phyloP scores from a whole-genome alignment of 2,113 vertebrate species.

The Struthio camelus region DNA sequence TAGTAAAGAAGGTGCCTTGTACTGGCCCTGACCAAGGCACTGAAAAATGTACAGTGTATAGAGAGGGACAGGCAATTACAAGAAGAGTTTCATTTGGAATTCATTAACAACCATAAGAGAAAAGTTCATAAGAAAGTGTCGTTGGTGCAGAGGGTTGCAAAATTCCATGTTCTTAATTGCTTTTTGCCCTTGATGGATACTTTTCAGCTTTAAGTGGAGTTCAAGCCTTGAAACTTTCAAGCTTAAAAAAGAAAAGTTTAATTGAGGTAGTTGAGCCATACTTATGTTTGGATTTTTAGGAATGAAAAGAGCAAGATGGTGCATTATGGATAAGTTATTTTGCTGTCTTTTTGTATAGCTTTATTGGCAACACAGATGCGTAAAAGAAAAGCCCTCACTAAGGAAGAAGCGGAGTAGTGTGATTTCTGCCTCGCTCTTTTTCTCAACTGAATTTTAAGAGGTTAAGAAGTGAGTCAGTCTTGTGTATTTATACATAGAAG shows the following conservation, averaged over 20 bases:
- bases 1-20: not conserved
- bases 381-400: not conserved
- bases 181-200: not conserved
- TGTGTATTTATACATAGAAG: not conserved
- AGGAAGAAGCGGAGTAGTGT: not conserved
- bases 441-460: not conserved
- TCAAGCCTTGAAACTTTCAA: not conserved
- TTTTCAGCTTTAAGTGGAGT: not conserved
- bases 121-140: not conserved
- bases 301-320: not conserved
- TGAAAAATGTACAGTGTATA: not conserved
- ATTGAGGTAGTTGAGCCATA: not conserved
- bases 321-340: not conserved
- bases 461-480: not conserved
- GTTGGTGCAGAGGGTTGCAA: not conserved
- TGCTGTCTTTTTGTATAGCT: fast-evolving
- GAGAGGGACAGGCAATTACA: not conserved
- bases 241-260: no score
- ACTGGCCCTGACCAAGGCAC: not conserved
- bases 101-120: not conserved
- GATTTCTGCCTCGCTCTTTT: not conserved
- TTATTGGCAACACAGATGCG: not conserved
- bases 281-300: not conserved
- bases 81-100: not conserved
- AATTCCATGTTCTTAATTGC: not conserved